Base-by-base conservation (phyloP, 2,888 invertebrate species). In the Drosophila subquinaria region DNA sequence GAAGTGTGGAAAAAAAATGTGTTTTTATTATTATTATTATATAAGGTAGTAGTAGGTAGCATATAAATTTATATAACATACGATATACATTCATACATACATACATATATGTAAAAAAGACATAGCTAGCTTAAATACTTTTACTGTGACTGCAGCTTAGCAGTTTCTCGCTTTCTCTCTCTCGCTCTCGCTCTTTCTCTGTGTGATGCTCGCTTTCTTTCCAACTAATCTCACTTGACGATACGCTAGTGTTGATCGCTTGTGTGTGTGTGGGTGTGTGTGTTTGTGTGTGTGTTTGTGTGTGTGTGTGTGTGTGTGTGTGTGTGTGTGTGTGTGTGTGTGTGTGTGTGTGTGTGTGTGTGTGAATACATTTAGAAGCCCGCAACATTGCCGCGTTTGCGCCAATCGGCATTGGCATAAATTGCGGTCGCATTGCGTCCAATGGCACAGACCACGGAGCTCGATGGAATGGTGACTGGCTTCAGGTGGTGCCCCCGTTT, bases 331-430 rank as follows among this genome's bases (percentile, higher is more conserved):
- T n/a, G n/a, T n/a, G n/a, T n/a, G n/a, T n/a, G n/a, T 13, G 33
- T 36, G 45, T 40, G 40, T 43, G 43, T 38, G 27, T 55, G 36
- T 30, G 38, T 60, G 30, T 38, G 20, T 36, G 51, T 17, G 35
- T 27, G 43, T 36, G 48, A 6, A 23, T 36, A 27, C 15, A 40
- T 60, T 65, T 95, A 94, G 78, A 95, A 93, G 43, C 96, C 98
- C 52, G 94, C 95, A 1, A 96, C 96, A 53, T 96, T 96, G 0
- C 97, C 97, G 11, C 95, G 95, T 92, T 97, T 97, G 76, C 97
- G 94, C 90, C 94, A 95, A 93, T 98, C 97, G 0, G 96, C 95
- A 92, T 97, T 97, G 0, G 96, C 97, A 89, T 94, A 95, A 50
- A 97, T 95, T 0, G 94, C 95, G 0, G 95, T 95, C 52, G 94